phyloP scores from a whole-genome alignment of 2,888 invertebrate species.

The Pyrrhosoma nymphula region DNA sequence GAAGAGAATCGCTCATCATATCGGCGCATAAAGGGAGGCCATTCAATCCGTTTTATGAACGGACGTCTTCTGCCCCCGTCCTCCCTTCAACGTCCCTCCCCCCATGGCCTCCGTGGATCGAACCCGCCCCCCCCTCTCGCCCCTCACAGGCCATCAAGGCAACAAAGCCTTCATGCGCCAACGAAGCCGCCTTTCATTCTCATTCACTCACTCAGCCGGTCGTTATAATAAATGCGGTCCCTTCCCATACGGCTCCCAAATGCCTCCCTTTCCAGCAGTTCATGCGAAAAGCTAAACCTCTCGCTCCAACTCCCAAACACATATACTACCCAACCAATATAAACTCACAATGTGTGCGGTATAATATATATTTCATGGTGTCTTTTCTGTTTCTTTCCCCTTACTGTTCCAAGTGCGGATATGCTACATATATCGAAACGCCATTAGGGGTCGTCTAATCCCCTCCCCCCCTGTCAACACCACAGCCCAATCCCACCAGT shows the following conservation, averaged over 20 bases:
- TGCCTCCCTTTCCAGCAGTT: background rate
- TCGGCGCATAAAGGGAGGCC: background rate
- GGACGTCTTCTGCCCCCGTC: background rate
- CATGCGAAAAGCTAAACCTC: background rate
- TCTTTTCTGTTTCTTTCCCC: background rate
- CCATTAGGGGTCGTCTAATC: background rate
- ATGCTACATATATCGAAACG: background rate
- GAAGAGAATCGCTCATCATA: background rate
- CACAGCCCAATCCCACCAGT: background rate
- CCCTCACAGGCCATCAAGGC: background rate
- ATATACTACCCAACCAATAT: background rate
- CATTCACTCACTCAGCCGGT: background rate
- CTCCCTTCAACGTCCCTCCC: background rate
- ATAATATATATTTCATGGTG: background rate
- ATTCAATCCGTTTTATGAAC: background rate
- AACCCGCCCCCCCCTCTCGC: too few species aligned
- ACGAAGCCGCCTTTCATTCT: background rate
- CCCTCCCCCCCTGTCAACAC: background rate
- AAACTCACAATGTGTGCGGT: background rate
- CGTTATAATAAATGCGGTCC: conserved; percentile 18
- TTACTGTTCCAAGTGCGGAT: background rate
- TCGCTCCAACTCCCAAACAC: background rate
- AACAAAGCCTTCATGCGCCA: background rate
- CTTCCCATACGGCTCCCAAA: background rate
- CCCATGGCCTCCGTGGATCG: background rate